Evolutionary conservation across 2,113 vertebrate species (phyloP).

Genomic region (Struthio camelus): DNA sequence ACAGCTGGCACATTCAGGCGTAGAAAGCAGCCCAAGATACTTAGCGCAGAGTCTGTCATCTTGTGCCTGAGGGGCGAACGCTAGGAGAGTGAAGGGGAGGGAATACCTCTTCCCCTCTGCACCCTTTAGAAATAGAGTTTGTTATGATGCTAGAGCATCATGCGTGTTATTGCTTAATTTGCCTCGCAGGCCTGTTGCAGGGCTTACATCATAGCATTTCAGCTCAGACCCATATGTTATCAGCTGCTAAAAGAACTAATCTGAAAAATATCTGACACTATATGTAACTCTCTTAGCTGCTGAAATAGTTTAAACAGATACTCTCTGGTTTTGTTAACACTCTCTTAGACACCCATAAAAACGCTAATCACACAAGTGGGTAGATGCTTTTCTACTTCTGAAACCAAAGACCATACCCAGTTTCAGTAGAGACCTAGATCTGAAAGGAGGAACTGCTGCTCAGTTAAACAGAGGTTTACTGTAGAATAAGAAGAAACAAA

Average conservation of each 20-base stretch:
- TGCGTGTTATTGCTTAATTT: slow-evolving; percentile 55
- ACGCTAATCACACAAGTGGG: background rate
- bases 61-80: slow-evolving; percentile 31
- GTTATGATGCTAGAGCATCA: slow-evolving; percentile 28
- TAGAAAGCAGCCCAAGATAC: background rate
- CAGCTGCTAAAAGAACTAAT: slow-evolving; percentile 48
- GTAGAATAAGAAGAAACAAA: background rate
- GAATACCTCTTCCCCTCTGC: background rate
- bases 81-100: background rate
- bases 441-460: background rate
- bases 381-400: background rate
- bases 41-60: slow-evolving; percentile 37
- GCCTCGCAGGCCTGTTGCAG: background rate
- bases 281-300: background rate
- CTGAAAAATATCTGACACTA: slow-evolving; percentile 50
- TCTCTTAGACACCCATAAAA: background rate
- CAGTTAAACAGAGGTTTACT: background rate
- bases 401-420: background rate
- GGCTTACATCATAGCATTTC: slow-evolving; percentile 25
- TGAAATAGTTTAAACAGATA: slow-evolving; percentile 31
- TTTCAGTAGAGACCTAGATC: background rate
- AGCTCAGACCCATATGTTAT: slow-evolving; percentile 48
- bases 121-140: background rate
- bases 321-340: background rate
- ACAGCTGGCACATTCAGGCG: slow-evolving; percentile 10